Evolutionary conservation across 2,113 vertebrate genomes (phyloP).

Genomic region (Laticauda laticaudata): DNA sequence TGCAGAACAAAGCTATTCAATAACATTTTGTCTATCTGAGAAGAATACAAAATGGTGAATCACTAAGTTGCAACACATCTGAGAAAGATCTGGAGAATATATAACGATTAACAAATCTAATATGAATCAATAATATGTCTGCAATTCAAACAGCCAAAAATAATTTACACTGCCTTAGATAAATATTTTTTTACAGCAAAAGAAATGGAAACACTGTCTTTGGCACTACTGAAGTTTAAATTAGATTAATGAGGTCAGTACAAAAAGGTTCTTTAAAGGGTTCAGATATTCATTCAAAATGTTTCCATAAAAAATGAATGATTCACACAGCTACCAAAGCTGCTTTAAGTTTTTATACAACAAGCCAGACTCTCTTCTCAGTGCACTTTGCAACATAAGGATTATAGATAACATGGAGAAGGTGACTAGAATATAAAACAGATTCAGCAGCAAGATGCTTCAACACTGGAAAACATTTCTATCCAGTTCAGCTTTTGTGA

Average conservation of each 20-base stretch:
- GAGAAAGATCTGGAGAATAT: not conserved
- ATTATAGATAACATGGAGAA: not conserved
- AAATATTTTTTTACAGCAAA: not conserved
- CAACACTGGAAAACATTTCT: constrained; percentile 1
- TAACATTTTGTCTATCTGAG: not conserved
- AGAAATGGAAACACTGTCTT: not conserved
- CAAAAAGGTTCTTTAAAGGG: not conserved
- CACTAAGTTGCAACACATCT: not conserved
- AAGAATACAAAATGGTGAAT: not conserved
- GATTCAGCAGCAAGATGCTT: not conserved
- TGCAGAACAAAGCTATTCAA: not conserved
- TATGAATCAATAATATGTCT: not conserved
- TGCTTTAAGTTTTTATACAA: not conserved
- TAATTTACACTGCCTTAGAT: not conserved
- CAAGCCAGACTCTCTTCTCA: not conserved
- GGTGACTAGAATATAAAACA: not conserved
- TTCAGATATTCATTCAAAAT: not conserved
- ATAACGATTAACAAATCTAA: not conserved
- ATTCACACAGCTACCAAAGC: not conserved
- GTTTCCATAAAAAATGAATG: not conserved
- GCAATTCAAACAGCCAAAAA: not conserved
- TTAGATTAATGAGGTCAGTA: not conserved
- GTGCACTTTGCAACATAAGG: not conserved
- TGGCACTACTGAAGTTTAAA: not conserved
- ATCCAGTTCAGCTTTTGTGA: not conserved